Conservation (phyloP, 1,140 invertebrate genomes). For the Metopolophium dirhodum region DNA sequence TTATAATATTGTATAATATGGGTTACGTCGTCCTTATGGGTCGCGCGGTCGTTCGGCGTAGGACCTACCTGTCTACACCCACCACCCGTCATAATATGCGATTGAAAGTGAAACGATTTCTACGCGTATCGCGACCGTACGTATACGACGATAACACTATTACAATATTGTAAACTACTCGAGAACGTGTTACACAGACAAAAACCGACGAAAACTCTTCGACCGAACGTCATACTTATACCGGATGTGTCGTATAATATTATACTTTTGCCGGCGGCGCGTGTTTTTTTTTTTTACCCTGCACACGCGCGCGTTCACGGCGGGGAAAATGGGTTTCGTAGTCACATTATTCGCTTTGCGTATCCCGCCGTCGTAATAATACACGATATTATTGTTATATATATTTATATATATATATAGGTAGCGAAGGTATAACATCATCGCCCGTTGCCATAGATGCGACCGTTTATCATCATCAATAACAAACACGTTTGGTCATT, state of each 20-base stretch:
- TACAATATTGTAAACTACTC: neutral
- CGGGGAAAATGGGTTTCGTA: neutral
- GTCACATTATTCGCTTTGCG: neutral
- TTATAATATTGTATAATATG: too few relatives aligned
- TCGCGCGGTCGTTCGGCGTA: neutral
- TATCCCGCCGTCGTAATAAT: neutral
- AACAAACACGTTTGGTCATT: constrained; percentile 56
- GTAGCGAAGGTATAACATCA: neutral
- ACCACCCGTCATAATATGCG: neutral
- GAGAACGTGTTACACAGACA: neutral
- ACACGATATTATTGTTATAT: neutral
- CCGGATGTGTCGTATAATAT: neutral
- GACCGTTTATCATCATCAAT: constrained; percentile 53
- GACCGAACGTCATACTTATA: neutral
- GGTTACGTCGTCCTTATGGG: neutral
- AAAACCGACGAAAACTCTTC: neutral
- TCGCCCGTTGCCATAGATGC: constrained; percentile 55
- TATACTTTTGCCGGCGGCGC: neutral
- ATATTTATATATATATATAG: neutral
- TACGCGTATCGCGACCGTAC: too few relatives aligned
- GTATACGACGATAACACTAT: too few relatives aligned
- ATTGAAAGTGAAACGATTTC: neutral
- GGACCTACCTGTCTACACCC: neutral
- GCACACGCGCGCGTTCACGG: neutral
- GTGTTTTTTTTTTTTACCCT: neutral